Percentiles rank a stretch among this genome's conserved stretches.
These are phyloP conservation scores for Ariolimax columbianus DNA, from an alignment of 2,888 invertebrate species.

Conservation along the genomic window DNA sequence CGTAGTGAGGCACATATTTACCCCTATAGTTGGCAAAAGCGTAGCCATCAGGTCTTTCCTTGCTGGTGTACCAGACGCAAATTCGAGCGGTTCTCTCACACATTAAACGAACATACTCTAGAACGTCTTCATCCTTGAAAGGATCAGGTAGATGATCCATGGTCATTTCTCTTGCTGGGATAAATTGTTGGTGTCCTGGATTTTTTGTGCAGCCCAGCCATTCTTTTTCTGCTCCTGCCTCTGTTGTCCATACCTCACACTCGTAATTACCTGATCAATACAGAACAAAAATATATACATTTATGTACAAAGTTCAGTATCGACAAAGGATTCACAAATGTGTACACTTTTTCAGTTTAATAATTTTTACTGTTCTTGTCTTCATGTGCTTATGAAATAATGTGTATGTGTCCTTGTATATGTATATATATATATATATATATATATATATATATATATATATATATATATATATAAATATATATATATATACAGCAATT, in stretches of 20 bases:
- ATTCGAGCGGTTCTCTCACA: conserved; percentile 13
- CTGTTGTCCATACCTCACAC: conserved; percentile 20
- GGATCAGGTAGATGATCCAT: conserved; percentile 1
- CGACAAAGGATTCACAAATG: no score
- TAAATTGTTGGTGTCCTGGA: conserved; percentile 33
- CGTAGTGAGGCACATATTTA: neutral
- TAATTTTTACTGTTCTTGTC: no score
- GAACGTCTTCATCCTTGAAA: neutral
- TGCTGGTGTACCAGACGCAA: conserved; percentile 9
- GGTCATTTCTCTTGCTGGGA: conserved; percentile 1
- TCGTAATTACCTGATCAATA: conserved; percentile 9
- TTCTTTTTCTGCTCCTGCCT: conserved; percentile 2
- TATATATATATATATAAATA: no score
- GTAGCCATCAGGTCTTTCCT: conserved; percentile 14
- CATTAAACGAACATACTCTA: neutral
- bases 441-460: no score
- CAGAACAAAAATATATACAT: no score
- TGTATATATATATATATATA: no score
- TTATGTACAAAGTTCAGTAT: no score
- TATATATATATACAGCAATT: no score
- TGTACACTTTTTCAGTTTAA: no score
- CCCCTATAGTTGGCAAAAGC: conserved; percentile 7
- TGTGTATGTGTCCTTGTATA: no score
- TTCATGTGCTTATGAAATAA: no score
- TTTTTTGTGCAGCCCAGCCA: conserved; percentile 30